Conservation (phyloP, 2,113 vertebrate genomes). For the Aptenodytes patagonicus region DNA sequence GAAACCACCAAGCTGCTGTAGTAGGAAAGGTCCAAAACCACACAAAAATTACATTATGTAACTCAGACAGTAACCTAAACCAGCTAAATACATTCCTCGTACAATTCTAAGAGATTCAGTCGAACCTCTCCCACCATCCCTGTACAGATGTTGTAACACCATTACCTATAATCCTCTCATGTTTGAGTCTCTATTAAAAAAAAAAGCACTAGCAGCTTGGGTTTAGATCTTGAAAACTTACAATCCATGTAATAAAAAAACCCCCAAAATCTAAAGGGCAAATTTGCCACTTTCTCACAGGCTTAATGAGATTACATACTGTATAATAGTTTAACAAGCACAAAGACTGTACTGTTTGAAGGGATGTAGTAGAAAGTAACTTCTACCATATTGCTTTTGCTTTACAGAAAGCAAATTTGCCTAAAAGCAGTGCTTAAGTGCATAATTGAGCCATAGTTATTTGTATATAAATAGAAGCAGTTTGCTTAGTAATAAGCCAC, state of each 20-base stretch:
- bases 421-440: neutral
- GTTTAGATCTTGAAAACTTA: neutral
- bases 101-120: neutral
- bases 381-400: neutral
- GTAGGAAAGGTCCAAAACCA: neutral
- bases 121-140: neutral
- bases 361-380: neutral
- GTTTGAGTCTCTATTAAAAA: neutral
- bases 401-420: neutral
- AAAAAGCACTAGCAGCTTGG: neutral
- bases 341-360: neutral
- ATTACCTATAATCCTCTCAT: neutral
- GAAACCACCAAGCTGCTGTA: neutral
- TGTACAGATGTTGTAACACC: neutral
- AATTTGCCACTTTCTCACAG: neutral
- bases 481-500: conserved; percentile 32
- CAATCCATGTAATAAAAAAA: neutral
- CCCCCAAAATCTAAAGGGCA: neutral
- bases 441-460: conserved; percentile 10
- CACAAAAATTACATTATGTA: neutral
- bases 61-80: neutral
- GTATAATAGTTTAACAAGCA: neutral
- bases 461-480: conserved; percentile 45
- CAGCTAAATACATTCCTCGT: neutral
- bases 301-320: neutral